Evolutionary conservation across 2,797 vertebrate species (phyloP).

Genomic region (Limnodromus scolopaceus): DNA sequence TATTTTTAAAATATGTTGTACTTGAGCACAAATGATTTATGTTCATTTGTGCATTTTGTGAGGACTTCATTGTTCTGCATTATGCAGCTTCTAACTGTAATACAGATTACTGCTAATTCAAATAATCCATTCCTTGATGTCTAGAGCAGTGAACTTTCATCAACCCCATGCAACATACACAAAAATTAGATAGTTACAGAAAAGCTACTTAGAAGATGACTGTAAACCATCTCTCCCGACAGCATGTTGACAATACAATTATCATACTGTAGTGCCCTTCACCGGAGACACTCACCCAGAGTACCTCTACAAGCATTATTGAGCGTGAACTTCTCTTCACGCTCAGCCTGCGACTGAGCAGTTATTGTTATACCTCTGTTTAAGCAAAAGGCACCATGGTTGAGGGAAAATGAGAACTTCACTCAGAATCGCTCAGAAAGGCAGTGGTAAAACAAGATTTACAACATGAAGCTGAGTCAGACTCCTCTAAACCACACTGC

Average conservation of each 20-base stretch:
- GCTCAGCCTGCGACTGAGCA: neutral
- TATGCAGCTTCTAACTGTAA: neutral
- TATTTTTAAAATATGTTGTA: neutral
- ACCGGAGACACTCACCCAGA: neutral
- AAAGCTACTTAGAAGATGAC: neutral
- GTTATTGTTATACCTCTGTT: neutral
- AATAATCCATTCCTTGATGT: neutral
- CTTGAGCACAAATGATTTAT: neutral
- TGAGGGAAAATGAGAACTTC: neutral
- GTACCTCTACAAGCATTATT: neutral
- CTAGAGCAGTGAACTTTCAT: neutral
- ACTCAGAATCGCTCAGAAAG: neutral
- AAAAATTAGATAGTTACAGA: neutral
- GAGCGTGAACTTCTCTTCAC: neutral
- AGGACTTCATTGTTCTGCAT: neutral
- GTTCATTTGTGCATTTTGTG: neutral
- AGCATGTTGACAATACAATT: neutral
- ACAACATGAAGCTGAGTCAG: constrained; percentile 19
- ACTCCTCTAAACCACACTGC: neutral
- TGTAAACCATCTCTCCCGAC: neutral
- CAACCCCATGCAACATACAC: neutral
- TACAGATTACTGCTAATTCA: neutral
- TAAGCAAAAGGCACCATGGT: neutral
- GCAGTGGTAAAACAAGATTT: constrained; percentile 27
- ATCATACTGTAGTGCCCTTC: neutral